A percentile compares a stretch with the other conserved stretches of the same genome.
Evolutionary conservation across 37 sponge, comb jelly and placozoan species (phyloP).

Genomic region (Diacarnus erythraeanus): DNA sequence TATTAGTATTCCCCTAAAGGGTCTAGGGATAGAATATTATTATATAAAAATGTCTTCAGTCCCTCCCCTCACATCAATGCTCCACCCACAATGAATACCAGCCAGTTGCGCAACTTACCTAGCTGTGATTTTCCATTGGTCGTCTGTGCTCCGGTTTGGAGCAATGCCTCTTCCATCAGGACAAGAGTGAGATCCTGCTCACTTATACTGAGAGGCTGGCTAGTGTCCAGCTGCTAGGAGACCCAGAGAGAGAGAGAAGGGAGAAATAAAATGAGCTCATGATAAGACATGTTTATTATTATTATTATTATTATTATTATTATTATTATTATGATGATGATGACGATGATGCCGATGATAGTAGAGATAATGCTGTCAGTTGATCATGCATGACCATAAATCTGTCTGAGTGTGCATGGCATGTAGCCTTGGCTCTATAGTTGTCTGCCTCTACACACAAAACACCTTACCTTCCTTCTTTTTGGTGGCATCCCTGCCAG

Average conservation of each 20-base stretch:
- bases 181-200: neutral
- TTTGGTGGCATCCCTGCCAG: constrained; percentile 65
- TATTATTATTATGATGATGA: too few relatives aligned
- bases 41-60: too few relatives aligned
- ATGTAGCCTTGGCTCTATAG: too few relatives aligned
- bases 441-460: neutral
- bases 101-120: neutral
- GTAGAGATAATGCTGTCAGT: neutral
- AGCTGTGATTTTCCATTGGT: constrained; percentile 25
- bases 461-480: constrained; percentile 53
- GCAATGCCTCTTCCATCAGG: constrained; percentile 7
- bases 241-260: neutral
- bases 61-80: too few relatives aligned
- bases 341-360: too few relatives aligned
- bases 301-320: too few relatives aligned
- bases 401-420: neutral
- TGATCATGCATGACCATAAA: neutral
- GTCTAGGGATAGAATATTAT: too few relatives aligned
- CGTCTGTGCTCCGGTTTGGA: constrained; percentile 23
- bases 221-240: constrained; percentile 27
- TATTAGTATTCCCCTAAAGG: too few relatives aligned
- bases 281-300: too few relatives aligned
- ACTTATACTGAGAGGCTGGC: neutral
- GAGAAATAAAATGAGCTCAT: too few relatives aligned
- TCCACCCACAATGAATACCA: neutral